Conservation (phyloP, 2,888 invertebrate species). For the Glaucopsyche alexis region DNA sequence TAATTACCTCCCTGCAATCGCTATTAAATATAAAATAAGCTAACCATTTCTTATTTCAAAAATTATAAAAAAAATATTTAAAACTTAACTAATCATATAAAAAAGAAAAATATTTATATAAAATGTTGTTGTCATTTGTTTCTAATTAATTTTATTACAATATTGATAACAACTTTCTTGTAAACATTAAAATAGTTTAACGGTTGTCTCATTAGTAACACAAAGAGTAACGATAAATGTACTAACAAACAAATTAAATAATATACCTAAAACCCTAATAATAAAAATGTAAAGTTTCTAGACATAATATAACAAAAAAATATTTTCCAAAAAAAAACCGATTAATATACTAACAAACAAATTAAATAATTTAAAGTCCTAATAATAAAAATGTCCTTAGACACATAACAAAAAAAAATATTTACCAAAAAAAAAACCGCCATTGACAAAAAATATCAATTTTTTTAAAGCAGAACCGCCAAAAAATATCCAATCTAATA, state of each 20-base stretch:
- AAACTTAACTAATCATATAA: no score
- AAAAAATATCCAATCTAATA: not conserved
- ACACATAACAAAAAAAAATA: no score
- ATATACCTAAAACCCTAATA: no score
- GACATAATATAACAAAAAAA: no score
- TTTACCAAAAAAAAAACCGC: not conserved
- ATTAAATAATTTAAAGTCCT: not conserved
- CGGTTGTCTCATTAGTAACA: not conserved
- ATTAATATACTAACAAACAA: not conserved
- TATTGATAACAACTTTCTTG: not conserved
- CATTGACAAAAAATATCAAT: not conserved
- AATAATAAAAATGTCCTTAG: no score
- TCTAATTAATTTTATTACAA: constrained; percentile 5
- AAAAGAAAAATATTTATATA: not conserved
- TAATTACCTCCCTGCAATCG: no score
- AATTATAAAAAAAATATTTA: not conserved
- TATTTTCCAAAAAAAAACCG: not conserved
- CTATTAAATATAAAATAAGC: not conserved
- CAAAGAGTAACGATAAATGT: not conserved
- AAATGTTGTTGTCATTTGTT: not conserved
- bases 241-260: not conserved
- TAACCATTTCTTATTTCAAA: not conserved
- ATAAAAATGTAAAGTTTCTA: no score
- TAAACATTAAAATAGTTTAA: not conserved
- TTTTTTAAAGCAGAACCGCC: not conserved